Conservation (phyloP, 2,888 invertebrate species). For the Oscheius onirici region DNA sequence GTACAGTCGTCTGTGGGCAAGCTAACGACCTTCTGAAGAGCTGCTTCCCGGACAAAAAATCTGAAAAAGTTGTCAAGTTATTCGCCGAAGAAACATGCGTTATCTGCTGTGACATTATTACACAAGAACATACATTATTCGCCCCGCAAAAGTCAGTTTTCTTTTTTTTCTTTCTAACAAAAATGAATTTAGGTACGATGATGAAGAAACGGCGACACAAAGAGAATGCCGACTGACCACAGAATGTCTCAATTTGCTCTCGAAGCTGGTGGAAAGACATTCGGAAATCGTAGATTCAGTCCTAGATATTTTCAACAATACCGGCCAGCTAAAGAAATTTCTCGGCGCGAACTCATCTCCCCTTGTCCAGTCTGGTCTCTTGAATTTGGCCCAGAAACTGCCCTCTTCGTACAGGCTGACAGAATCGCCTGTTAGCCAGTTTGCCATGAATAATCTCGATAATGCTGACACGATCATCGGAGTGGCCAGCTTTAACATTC, state of each 20-base stretch:
- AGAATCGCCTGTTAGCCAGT: constrained; percentile 13
- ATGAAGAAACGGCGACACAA: constrained; percentile 12
- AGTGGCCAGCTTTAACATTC: constrained; percentile 11
- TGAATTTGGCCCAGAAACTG: constrained; percentile 19
- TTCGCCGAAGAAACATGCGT: constrained; percentile 3
- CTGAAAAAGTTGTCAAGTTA: constrained; percentile 23
- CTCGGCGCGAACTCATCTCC: constrained; percentile 9
- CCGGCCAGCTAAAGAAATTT: constrained; percentile 34
- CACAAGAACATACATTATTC: neutral
- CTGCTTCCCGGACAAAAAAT: constrained; percentile 53
- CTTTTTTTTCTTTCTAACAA: neutral
- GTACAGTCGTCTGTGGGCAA: constrained; percentile 35
- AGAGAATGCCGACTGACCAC: constrained; percentile 11
- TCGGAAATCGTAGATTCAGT: neutral
- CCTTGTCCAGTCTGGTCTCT: constrained; percentile 25
- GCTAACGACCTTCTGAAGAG: constrained; percentile 47
- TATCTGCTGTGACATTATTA: neutral
- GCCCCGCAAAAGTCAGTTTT: constrained; percentile 15
- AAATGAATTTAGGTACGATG: constrained; percentile 25
- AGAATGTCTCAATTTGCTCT: constrained; percentile 6
- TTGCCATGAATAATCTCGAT: constrained; percentile 27
- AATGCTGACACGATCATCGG: constrained; percentile 26
- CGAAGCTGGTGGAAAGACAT: neutral
- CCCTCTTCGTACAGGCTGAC: constrained; percentile 1
- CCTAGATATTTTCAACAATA: constrained; percentile 26